These are phyloP conservation scores for Corydoras maculifer DNA, from an alignment of 2,113 vertebrate genomes.

Conservation along the genomic window DNA sequence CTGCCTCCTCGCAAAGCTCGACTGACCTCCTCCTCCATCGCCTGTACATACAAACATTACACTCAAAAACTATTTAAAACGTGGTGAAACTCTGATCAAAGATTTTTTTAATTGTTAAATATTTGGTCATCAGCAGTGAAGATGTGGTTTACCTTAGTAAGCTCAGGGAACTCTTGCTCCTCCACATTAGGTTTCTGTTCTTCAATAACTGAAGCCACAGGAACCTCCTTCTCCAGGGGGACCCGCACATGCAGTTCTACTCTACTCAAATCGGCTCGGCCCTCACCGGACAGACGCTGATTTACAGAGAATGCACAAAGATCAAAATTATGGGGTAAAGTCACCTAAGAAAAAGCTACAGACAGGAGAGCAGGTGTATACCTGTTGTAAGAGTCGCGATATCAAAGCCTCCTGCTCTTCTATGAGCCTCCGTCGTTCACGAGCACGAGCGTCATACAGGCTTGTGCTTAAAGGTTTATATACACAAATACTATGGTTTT, in stretches of 20 bases:
- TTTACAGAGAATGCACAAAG: neutral
- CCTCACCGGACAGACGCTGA: conserved; percentile 78
- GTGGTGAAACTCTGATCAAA: no score
- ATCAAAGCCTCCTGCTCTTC: conserved; percentile 85
- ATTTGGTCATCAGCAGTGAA: no score
- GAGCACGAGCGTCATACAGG: conserved; percentile 86
- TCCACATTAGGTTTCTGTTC: conserved; percentile 57
- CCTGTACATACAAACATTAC: conserved; percentile 53
- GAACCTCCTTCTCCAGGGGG: conserved; percentile 90
- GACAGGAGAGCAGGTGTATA: conserved; percentile 42
- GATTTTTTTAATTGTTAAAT: no score
- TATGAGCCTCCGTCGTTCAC: conserved; percentile 84
- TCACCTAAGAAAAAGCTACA: neutral
- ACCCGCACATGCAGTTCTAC: conserved; percentile 83
- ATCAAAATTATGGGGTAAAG: neutral
- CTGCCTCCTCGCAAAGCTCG: conserved; percentile 71
- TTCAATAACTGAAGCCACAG: conserved; percentile 64
- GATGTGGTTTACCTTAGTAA: conserved; percentile 72
- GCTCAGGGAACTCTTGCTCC: conserved; percentile 82
- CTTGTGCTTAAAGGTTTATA: conserved; percentile 69
- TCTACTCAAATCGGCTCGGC: conserved; percentile 57
- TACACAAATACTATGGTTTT: no score
- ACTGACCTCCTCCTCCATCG: conserved; percentile 84
- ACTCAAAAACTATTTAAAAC: neutral
- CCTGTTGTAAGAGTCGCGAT: conserved; percentile 80